Base-by-base conservation (phyloP, 2,888 invertebrate genomes). In the Drosophila vallismaia region DNA sequence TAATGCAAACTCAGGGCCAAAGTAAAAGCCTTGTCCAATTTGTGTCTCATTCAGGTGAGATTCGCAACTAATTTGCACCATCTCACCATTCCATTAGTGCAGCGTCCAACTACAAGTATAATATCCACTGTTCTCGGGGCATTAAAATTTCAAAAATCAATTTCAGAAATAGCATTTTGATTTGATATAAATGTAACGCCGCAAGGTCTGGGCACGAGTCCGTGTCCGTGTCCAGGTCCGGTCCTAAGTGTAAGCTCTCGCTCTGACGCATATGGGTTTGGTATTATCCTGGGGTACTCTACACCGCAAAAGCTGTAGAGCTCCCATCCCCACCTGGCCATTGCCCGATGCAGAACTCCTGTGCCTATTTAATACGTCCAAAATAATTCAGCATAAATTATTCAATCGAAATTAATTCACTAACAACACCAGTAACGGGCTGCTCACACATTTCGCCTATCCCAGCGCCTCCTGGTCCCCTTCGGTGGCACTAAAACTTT, bases 391-490 rank as follows among this genome's bases (percentile, higher is more conserved):
- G 78, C 89, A 85, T 88, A 74, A 88, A 88, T 89, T 85, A 88
- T 89, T 86, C 87, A 88, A 48, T 80, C 76, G 79, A 89, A 88
- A 89, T 88, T 88, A 89, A 88, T 88, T 88, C 88, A 88, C 78
- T 87, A 81, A 86, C 84, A 83, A 79, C 79, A 79, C 71, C 76
- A 69, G 60, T 44, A 56, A 56, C 55, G 45, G 74, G 52, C 62
- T 54, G 42, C 36, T 36, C 33, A 8, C 19, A 36, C 36, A 36
- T 36, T 36, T 36, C 12, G 36, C 2, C 45, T 4, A 14, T n/a
- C 6, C 26, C n/a, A 12, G 28, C 50, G 9, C 12, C 28, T 14
- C 48, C 44, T 28, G 28, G 31, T 14, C 38, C 50, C 57, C 14
- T 36, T 9, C 38, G 58, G 40, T 53, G 67, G 51, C 69, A 77